A percentile compares a stretch with the other conserved stretches of the same genome.
phyloP scores from a whole-genome alignment of 2,888 invertebrate species.

The Sarcophaga caerulescens region DNA sequence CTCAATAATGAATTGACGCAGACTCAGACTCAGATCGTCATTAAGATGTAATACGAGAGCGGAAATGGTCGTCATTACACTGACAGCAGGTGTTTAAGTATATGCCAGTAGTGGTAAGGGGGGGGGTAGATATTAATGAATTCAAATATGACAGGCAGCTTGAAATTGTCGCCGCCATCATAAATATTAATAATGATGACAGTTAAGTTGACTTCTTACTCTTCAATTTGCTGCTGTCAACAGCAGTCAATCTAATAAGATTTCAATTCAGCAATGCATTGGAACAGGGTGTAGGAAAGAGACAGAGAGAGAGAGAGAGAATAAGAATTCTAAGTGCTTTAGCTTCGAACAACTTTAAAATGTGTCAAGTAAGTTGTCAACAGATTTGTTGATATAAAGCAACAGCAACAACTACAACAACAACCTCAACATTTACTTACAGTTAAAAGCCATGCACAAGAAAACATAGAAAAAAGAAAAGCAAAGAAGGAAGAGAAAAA shows the following conservation, averaged over 20 bases:
- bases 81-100: too few species aligned
- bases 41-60: too few species aligned
- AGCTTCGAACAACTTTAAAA: conserved; percentile 44
- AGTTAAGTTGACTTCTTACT: conserved; percentile 8
- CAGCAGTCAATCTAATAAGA: conserved; percentile 35
- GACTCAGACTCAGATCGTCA: too few species aligned
- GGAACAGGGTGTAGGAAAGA: background rate
- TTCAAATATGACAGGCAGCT: background rate
- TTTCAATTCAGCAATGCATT: background rate
- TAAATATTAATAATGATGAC: conserved; percentile 54
- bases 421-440: conserved; percentile 2
- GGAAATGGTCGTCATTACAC: too few species aligned
- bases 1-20: too few species aligned
- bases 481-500: background rate
- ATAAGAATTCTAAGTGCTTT: background rate
- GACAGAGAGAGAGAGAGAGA: background rate
- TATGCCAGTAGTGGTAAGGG: too few species aligned
- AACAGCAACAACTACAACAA: conserved; percentile 13
- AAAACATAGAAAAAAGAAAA: background rate
- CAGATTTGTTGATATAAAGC: conserved; percentile 57
- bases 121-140: too few species aligned
- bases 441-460: conserved; percentile 31
- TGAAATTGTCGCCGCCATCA: conserved; percentile 2
- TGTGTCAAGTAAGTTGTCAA: conserved; percentile 68
- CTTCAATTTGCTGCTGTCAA: conserved; percentile 22